These are phyloP conservation scores for Monoplex corrugatus DNA, from an alignment of 2,888 invertebrate genomes.

Conservation along the genomic window DNA sequence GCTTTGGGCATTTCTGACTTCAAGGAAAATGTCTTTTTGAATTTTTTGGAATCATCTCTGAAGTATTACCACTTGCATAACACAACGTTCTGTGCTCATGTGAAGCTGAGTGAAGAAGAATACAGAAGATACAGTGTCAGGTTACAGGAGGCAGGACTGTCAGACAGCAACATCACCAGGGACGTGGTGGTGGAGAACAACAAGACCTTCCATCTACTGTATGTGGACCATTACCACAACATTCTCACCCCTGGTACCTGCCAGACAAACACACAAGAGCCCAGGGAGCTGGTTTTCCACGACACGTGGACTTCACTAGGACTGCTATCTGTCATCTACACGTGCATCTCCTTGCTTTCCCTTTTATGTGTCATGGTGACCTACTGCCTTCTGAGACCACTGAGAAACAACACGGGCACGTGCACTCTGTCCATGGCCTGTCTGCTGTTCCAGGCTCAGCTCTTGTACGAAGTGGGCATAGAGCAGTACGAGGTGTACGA, in stretches of 20 bases:
- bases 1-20: background rate
- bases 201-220: background rate
- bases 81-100: background rate
- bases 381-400: background rate
- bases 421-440: constrained; percentile 47
- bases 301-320: background rate
- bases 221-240: background rate
- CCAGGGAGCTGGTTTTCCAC: background rate
- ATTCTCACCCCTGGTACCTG: background rate
- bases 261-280: background rate
- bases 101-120: background rate
- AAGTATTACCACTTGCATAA: too few relatives aligned
- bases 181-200: background rate
- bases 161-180: background rate
- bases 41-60: too few relatives aligned
- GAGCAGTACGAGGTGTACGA: constrained; percentile 25
- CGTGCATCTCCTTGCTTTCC: constrained; percentile 5
- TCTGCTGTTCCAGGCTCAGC: constrained; percentile 62
- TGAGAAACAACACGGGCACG: background rate
- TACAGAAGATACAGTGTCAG: background rate
- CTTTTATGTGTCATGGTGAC: background rate
- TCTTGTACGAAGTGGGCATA: constrained; percentile 58
- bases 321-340: background rate
- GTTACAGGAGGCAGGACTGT: background rate
- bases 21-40: background rate